Percentiles rank a stretch among this genome's conserved stretches.
Conservation (phyloP, 37 sponge, comb jelly and placozoan genomes). For the Cliona cf. orientalis region DNA sequence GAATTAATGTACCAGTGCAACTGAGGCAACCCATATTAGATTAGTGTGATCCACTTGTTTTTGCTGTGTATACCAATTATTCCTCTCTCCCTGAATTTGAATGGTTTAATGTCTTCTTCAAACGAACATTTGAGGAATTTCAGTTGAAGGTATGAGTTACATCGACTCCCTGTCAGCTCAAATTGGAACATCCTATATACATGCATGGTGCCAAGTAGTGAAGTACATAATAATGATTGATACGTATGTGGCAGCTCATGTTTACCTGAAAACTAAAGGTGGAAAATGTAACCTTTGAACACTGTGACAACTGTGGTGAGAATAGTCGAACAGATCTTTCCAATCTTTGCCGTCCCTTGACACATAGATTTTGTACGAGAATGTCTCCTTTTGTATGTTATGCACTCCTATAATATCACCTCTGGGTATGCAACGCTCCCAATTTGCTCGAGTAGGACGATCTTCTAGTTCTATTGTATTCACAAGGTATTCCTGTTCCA, state of each 20-base stretch:
- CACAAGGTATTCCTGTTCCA: background rate
- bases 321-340: conserved; percentile 23
- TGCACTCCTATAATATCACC: background rate
- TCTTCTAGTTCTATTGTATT: background rate
- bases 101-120: background rate
- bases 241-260: background rate
- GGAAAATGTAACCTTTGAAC: conserved; percentile 15
- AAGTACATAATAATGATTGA: background rate
- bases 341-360: conserved; percentile 3
- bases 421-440: background rate
- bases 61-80: background rate
- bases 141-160: background rate
- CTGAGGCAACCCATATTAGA: too few relatives aligned
- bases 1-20: too few relatives aligned
- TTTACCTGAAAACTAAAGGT: conserved; percentile 18
- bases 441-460: too few relatives aligned
- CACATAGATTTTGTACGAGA: conserved; percentile 12
- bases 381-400: background rate
- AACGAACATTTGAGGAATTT: background rate
- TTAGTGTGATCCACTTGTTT: too few relatives aligned
- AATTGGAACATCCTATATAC: background rate
- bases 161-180: background rate
- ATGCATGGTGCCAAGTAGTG: background rate
- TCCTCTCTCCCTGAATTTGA: background rate
- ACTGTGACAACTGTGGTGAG: background rate